phyloP scores from a whole-genome alignment of 2,113 vertebrate species.

The Oreamnos americanus region DNA sequence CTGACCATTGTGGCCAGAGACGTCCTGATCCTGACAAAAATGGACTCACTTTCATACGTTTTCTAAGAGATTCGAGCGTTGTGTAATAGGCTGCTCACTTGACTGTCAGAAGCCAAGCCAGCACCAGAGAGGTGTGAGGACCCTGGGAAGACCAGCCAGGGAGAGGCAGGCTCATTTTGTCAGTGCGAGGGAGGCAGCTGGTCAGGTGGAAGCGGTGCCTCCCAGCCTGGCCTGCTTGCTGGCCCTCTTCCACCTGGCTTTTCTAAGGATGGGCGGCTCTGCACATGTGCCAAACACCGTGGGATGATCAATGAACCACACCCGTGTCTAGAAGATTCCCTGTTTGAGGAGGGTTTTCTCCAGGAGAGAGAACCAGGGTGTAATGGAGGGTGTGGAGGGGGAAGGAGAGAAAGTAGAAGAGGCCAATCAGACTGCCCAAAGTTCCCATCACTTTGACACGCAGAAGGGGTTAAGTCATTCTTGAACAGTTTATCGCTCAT shows the following conservation, averaged over 20 bases:
- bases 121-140: background rate
- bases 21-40: background rate
- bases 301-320: background rate
- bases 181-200: background rate
- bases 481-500: constrained; percentile 88
- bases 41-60: background rate
- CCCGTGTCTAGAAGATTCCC: background rate
- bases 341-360: background rate
- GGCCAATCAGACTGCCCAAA: background rate
- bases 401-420: background rate
- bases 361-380: background rate
- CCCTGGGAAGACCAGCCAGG: accelerated
- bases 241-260: background rate
- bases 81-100: background rate
- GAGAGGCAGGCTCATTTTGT: accelerated
- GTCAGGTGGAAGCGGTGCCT: too few relatives aligned
- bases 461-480: constrained; percentile 84
- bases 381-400: background rate
- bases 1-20: background rate
- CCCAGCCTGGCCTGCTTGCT: background rate
- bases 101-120: background rate
- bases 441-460: constrained; percentile 78
- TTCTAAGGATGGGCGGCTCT: background rate
- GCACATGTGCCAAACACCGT: background rate
- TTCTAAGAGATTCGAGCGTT: background rate